phyloP scores from a whole-genome alignment of 2,888 invertebrate genomes.

The Isoperla grammatica region DNA sequence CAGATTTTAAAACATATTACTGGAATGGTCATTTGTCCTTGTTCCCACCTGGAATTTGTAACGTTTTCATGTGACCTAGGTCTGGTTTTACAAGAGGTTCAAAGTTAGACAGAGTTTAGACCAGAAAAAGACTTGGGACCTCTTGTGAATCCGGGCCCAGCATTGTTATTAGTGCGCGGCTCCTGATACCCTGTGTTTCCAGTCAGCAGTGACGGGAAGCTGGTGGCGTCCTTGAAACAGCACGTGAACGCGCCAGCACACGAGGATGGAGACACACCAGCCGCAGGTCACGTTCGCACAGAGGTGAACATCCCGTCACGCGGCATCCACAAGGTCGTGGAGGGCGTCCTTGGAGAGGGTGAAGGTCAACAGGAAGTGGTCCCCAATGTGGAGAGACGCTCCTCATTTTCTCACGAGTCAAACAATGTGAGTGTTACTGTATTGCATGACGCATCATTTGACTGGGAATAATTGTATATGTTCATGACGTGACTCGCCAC shows the following conservation, averaged over 20 bases:
- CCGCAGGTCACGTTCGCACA: constrained; percentile 47
- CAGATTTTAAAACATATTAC: too few species aligned
- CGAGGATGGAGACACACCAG: constrained; percentile 40
- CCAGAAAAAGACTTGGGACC: too few species aligned
- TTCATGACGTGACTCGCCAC: background rate
- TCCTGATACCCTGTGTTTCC: constrained; percentile 25
- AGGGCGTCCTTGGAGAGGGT: background rate
- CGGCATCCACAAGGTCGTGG: constrained; percentile 51
- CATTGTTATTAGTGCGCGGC: too few species aligned
- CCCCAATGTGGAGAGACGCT: background rate
- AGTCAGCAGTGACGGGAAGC: constrained; percentile 44
- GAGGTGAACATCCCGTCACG: constrained; percentile 53
- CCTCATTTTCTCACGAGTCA: background rate
- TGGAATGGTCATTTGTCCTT: too few species aligned
- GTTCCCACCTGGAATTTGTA: too few species aligned
- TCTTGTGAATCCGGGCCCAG: too few species aligned
- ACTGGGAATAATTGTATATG: background rate
- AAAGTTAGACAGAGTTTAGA: too few species aligned
- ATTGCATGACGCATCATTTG: too few species aligned
- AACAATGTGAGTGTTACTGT: too few species aligned
- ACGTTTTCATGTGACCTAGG: too few species aligned
- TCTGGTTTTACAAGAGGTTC: too few species aligned
- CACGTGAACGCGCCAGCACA: constrained; percentile 36
- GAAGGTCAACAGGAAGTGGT: background rate
- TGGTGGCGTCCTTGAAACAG: constrained; percentile 42